These are phyloP conservation scores for Drosophila flavopinicola DNA, from an alignment of 2,888 invertebrate genomes.

Conservation along the genomic window DNA sequence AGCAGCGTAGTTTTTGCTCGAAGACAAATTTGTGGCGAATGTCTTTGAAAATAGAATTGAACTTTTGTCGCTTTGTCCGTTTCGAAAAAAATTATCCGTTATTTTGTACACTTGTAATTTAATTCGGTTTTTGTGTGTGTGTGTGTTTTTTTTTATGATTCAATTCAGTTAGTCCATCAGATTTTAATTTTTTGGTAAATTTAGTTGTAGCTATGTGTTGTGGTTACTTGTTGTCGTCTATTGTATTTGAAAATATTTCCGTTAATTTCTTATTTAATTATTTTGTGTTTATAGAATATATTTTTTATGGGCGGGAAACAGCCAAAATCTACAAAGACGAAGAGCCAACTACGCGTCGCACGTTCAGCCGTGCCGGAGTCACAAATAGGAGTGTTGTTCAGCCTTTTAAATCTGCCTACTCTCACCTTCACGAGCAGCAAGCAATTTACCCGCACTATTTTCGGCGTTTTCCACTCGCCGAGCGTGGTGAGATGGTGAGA, in stretches of 20 bases:
- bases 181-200: conserved; percentile 34
- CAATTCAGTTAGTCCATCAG: conserved; percentile 20
- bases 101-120: conserved; percentile 9
- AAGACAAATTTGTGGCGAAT: conserved; percentile 3
- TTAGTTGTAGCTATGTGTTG: conserved; percentile 13
- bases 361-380: conserved; percentile 53
- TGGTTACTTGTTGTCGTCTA: conserved; percentile 34
- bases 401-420: too few species aligned
- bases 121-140: conserved; percentile 10
- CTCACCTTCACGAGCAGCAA: neutral
- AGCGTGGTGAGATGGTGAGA: conserved; percentile 23
- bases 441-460: neutral
- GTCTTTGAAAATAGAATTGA: conserved; percentile 10
- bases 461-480: neutral
- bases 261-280: conserved; percentile 18
- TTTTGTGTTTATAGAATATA: conserved; percentile 22
- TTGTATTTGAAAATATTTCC: conserved; percentile 32
- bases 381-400: conserved; percentile 37
- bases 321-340: conserved; percentile 73
- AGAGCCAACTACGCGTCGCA: conserved; percentile 67
- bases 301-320: conserved; percentile 71
- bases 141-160: conserved; percentile 1
- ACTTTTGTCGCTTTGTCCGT: conserved; percentile 16
- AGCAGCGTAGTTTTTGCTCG: neutral
- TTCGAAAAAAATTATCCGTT: conserved; percentile 3